A percentile compares a stretch with the other conserved stretches of the same genome.
These are phyloP conservation scores for Trinectes maculatus DNA, from an alignment of 2,113 vertebrate genomes.

Conservation along the genomic window DNA sequence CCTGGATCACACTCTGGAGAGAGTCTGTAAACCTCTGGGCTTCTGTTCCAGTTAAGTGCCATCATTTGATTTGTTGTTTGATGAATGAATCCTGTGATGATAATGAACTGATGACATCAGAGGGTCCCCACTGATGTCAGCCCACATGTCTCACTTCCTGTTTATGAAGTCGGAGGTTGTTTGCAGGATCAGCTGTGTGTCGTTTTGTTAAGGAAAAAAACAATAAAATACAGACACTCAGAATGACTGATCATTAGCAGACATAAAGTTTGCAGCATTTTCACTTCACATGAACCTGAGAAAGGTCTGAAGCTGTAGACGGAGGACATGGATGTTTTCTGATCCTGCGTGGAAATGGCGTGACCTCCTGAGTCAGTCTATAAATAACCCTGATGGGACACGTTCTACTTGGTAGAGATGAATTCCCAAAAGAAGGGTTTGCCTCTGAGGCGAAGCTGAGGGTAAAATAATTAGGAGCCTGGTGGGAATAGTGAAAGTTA, in stretches of 20 bases:
- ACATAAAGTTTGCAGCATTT: no score
- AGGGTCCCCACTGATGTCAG: neutral
- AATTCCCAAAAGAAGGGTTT: neutral
- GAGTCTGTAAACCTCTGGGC: neutral
- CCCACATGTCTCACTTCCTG: constrained; percentile 31
- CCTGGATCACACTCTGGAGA: neutral
- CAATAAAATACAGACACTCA: constrained; percentile 19
- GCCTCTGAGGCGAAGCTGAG: constrained; percentile 3
- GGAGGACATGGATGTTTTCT: neutral
- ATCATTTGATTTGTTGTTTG: constrained; percentile 15
- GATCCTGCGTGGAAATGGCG: no score
- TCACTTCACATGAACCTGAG: no score
- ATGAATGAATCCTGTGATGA: neutral
- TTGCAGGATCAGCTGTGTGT: constrained; percentile 28
- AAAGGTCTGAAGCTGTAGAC: no score
- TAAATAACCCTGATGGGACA: neutral
- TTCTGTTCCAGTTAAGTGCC: constrained; percentile 11
- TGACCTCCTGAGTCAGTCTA: no score
- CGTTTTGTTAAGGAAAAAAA: neutral
- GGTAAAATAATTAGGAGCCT: neutral
- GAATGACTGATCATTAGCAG: neutral
- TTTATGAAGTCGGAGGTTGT: constrained; percentile 3
- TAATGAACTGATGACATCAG: constrained; percentile 6
- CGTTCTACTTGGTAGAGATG: constrained; percentile 12
- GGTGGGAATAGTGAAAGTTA: no score